A percentile compares a stretch with the other conserved stretches of the same genome.
Conservation (phyloP, 2,113 vertebrate genomes). For the Scomber scombrus region DNA sequence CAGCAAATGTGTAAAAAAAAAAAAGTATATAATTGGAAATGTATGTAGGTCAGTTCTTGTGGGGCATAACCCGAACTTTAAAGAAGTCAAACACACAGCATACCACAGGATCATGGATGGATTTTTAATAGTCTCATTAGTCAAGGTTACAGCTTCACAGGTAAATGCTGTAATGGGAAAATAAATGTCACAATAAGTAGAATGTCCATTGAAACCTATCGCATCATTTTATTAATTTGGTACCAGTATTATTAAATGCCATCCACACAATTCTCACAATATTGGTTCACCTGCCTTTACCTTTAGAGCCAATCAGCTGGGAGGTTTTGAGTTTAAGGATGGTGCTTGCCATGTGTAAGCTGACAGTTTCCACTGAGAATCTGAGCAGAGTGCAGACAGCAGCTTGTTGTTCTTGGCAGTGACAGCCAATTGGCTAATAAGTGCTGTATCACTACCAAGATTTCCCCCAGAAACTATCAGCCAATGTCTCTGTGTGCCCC, state of each 20-base stretch:
- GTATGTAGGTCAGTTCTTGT: background rate
- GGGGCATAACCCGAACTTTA: conserved; percentile 22
- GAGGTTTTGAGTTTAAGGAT: too few relatives aligned
- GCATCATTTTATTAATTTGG: background rate
- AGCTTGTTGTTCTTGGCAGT: too few relatives aligned
- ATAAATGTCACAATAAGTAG: background rate
- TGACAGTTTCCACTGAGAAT: too few relatives aligned
- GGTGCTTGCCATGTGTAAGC: too few relatives aligned
- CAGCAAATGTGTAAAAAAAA: too few relatives aligned
- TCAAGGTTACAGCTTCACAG: conserved; percentile 4
- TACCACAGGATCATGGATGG: background rate
- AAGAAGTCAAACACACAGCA: conserved; percentile 6
- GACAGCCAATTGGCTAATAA: too few relatives aligned
- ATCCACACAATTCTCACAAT: background rate
- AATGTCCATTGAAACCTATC: background rate
- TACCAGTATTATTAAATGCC: background rate
- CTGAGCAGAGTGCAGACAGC: too few relatives aligned
- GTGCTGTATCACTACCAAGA: too few relatives aligned
- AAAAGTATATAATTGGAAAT: background rate
- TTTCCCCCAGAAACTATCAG: too few relatives aligned
- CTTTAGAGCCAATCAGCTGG: background rate
- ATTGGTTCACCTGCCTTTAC: background rate
- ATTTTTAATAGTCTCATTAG: conserved; percentile 10
- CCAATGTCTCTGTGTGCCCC: too few relatives aligned
- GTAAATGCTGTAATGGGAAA: background rate